Evolutionary conservation across 2,888 invertebrate genomes (phyloP), one percentile per base, ranked within the genome.

Genomic region (Drosophila hawaiiensis): DNA sequence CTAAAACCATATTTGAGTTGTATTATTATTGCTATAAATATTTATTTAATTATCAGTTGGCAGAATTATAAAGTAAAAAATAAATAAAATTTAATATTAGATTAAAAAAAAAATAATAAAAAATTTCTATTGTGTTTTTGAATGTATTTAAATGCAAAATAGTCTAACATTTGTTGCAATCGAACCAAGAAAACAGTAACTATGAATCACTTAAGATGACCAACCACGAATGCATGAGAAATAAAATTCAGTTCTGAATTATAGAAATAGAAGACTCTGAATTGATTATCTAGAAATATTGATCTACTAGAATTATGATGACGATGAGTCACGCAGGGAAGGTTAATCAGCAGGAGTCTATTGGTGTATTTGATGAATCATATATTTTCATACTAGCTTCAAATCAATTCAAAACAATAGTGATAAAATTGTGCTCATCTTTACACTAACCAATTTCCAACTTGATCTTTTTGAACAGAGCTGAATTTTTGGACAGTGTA

Each of bases 401-500:
- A 41, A 41, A 41, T 41, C n/a, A n/a, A n/a, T n/a, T 41, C 5
- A n/a, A n/a, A 41, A 41, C n/a, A n/a, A 10, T 4, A n/a, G 10
- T 41, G 5, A 41, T 12, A 10, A n/a, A 41, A 41, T 41, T 47
- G 25, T 47, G 25, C 0, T 19, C 19, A 12, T n/a, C 50, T 29
- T n/a, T 19, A 12, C 19, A 1, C 12, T 52, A 10, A 52, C 12
- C 12, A 29, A 29, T 22, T 58, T 55, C 14, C 25, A 31, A 28
- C n/a, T 35, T 49, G 12, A 14, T 47, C 14, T 22, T 53, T 4
- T 16, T 47, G 12, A 29, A 25, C 35, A 99, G 99, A 92, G 97
- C 97, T 43, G 95, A 95, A 78, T 94, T 96, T 73, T 94, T 99
- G 90, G 97, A 97, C 83, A 98, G 98, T 95, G 97, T 99, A 29